Conservation (phyloP, 2,888 invertebrate genomes). For the Syritta pipiens region DNA sequence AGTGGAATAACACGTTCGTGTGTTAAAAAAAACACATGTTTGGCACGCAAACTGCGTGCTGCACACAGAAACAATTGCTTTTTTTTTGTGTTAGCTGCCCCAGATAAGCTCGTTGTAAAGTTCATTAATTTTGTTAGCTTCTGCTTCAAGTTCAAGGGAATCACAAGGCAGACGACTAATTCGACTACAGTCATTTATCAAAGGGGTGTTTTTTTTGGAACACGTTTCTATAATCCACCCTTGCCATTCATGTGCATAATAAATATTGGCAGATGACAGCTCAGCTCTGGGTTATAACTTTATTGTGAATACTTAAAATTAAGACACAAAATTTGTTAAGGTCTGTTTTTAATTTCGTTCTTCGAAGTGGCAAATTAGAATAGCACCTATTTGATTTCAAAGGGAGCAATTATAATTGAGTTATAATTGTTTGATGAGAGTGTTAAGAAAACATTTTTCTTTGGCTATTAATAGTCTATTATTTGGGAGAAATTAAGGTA, state of each 20-base stretch:
- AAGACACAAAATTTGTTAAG: no score
- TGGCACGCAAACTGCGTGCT: conserved; percentile 29
- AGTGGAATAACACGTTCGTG: conserved; percentile 1
- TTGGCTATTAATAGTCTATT: background rate
- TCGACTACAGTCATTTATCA: conserved; percentile 45
- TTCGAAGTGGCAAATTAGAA: conserved; percentile 20
- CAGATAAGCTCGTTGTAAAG: background rate
- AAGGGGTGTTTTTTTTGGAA: conserved; percentile 9
- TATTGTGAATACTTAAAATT: conserved; percentile 1
- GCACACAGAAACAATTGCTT: no score
- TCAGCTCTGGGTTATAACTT: conserved; percentile 14
- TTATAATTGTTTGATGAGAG: conserved; percentile 43
- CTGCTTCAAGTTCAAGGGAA: background rate
- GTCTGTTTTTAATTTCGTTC: no score
- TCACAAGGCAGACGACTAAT: conserved; percentile 8
- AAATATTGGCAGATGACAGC: conserved; percentile 24
- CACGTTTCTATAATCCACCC: background rate
- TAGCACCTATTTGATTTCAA: conserved; percentile 25
- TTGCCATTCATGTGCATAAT: conserved; percentile 9
- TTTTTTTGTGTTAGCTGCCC: background rate
- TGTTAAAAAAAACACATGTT: conserved; percentile 31
- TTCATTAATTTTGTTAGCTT: conserved; percentile 14
- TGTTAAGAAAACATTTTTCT: background rate
- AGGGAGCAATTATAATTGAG: conserved; percentile 44
- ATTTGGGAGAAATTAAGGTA: no score